Evolutionary conservation across 2,113 vertebrate genomes (phyloP).

Genomic region (Leptobrachium ailaonicum): DNA sequence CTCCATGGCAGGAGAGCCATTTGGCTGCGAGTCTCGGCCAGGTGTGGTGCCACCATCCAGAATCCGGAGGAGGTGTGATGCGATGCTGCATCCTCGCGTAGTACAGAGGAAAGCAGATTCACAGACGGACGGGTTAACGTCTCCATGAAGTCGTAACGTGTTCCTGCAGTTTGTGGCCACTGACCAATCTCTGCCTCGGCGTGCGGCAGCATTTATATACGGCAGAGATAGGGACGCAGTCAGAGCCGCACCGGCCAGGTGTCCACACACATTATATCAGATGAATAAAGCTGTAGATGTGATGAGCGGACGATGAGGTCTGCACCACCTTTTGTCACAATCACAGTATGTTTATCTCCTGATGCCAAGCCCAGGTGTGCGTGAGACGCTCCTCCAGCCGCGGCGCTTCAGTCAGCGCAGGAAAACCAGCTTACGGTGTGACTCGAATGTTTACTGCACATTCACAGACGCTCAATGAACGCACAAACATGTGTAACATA

Average conservation of each 20-base stretch:
- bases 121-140: not conserved
- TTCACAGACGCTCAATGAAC: too few species aligned
- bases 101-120: not conserved
- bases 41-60: not conserved
- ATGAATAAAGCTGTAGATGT: not conserved
- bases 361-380: too few species aligned
- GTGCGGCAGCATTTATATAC: not conserved
- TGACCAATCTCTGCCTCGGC: not conserved
- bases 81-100: not conserved
- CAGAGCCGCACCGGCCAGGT: not conserved
- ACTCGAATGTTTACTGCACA: too few species aligned
- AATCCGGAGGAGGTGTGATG: not conserved
- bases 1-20: not conserved
- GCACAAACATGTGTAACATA: too few species aligned
- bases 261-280: not conserved
- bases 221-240: not conserved
- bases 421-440: too few species aligned
- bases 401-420: too few species aligned
- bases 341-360: too few species aligned
- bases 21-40: not conserved
- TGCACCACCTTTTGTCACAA: too few species aligned
- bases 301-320: not conserved
- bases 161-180: not conserved
- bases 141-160: not conserved
- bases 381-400: too few species aligned